Conservation (phyloP, 2,888 invertebrate species). For the Frankliniella fusca region DNA sequence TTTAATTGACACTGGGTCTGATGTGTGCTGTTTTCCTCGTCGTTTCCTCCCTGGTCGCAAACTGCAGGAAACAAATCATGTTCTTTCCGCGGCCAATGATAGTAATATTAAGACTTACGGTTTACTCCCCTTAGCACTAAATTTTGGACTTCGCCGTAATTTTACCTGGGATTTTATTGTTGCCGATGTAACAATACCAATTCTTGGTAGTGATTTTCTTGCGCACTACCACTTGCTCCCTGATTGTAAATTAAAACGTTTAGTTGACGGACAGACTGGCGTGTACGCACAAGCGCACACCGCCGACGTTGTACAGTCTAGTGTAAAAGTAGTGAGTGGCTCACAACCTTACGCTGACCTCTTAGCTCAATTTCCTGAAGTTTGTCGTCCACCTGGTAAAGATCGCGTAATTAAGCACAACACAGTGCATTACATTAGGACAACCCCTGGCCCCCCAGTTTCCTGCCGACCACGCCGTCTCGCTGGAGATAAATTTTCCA, state of each 20-base stretch:
- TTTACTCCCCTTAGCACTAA: background rate
- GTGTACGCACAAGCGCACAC: background rate
- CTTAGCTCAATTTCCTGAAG: constrained; percentile 30
- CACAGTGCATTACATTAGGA: constrained; percentile 32
- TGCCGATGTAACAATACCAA: background rate
- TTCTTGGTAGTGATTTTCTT: background rate
- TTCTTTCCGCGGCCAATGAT: constrained; percentile 31
- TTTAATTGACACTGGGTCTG: constrained; percentile 35
- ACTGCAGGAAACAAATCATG: background rate
- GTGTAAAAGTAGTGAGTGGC: background rate
- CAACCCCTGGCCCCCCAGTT: constrained; percentile 42
- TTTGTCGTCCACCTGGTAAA: constrained; percentile 22
- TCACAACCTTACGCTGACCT: background rate
- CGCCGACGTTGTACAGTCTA: background rate
- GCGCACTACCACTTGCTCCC: background rate
- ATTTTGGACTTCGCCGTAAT: background rate
- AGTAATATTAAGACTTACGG: background rate
- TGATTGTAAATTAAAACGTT: constrained; percentile 29
- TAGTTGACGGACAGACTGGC: constrained; percentile 31
- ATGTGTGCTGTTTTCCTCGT: constrained; percentile 32
- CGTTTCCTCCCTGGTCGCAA: background rate
- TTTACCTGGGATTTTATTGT: background rate
- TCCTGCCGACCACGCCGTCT: constrained; percentile 43
- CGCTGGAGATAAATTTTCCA: constrained; percentile 42
- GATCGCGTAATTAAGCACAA: constrained; percentile 28